These are phyloP conservation scores for Dolichoris vasculosae DNA, from an alignment of 1,140 invertebrate species.

Conservation along the genomic window DNA sequence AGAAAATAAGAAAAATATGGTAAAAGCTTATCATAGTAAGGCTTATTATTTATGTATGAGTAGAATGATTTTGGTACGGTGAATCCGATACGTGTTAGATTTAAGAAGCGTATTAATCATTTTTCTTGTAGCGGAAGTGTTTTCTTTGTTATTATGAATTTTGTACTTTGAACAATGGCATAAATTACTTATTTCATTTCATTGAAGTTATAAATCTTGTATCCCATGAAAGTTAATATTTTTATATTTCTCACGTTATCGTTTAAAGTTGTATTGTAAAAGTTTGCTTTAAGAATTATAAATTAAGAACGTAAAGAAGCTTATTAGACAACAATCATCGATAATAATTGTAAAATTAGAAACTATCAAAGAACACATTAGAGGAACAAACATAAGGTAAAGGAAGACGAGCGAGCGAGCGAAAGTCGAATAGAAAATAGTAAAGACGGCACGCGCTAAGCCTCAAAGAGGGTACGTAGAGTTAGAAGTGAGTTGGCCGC, in stretches of 20 bases:
- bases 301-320: too few relatives aligned
- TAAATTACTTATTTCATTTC: not conserved
- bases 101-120: not conserved
- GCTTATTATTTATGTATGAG: not conserved
- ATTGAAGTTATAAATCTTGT: not conserved
- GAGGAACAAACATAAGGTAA: not conserved
- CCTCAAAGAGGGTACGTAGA: slow-evolving; percentile 14
- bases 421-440: slow-evolving; percentile 64
- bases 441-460: slow-evolving; percentile 48
- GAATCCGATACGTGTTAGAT: not conserved
- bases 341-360: not conserved
- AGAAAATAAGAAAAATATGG: too few relatives aligned
- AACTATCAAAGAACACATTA: not conserved
- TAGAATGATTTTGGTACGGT: not conserved
- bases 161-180: not conserved
- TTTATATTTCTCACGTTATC: too few relatives aligned
- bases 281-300: too few relatives aligned
- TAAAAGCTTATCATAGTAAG: not conserved
- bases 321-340: not conserved
- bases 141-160: slow-evolving; percentile 2
- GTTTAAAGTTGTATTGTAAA: too few relatives aligned
- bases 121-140: not conserved
- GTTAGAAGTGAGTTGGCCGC: slow-evolving; percentile 59
- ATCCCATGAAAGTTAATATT: too few relatives aligned
- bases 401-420: not conserved